Base-by-base conservation (phyloP, 2,888 invertebrate genomes). In the Pristionchus mayeri region DNA sequence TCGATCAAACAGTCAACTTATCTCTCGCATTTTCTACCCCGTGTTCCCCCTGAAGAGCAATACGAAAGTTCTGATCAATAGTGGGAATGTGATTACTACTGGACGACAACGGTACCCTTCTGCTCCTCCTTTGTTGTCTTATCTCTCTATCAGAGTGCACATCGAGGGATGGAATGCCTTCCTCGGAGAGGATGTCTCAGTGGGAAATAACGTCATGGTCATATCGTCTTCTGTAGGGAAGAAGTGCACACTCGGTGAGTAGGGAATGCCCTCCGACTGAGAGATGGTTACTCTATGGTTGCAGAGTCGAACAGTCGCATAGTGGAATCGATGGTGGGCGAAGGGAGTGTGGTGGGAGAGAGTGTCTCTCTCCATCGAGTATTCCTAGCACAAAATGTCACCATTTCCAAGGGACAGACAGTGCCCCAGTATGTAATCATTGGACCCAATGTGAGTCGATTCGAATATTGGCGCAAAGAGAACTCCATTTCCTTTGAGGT, bases 141-240 rank as follows among this genome's bases (percentile, higher is more conserved):
- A 40, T 67, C 67, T 21, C 3, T 67, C 0, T 54, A 2, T 81
- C 21, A 83, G 83, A 52, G 48, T 83, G 21, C 37, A 24, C 16
- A 30, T 83, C 34, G 52, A 83, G n/a, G 83, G 67, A 71, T 83
- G 83, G 83, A 83, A 83, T 52, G 21, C 52, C 24, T 83, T 50
- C 52, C 18, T 71, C 0, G 71, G 83, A 50, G 52, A 52, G 71
- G 37, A 71, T 34, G 71, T 71, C 24, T 13, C 48, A 13, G n/a
- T 82, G 44, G 60, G 44, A 21, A 24, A 9, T 11, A n/a, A 30
- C 27, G 48, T n/a, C n/a, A 48, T 76, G 24, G 27, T 83, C n/a
- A 44, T 71, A 6, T 48, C 48, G 6, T 83, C 71, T 24, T 37
- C 48, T 4, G 37, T 83, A 21, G 83, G 48, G 2, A 52, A 83